Conservation (phyloP, 2,113 vertebrate species). For the Brachypodius melanocephalos region DNA sequence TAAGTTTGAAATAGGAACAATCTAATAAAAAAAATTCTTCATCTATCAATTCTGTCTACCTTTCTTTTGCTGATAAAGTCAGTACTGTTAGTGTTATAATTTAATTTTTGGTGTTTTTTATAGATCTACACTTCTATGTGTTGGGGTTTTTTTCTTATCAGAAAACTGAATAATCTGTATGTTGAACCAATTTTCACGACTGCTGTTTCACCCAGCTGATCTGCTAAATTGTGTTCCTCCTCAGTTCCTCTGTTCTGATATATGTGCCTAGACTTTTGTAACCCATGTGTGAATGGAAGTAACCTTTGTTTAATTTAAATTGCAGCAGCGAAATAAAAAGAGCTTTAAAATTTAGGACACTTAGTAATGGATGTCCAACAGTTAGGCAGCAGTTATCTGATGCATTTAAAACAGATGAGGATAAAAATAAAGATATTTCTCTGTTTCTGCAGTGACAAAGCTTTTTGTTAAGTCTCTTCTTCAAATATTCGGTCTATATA, state of each 20-base stretch:
- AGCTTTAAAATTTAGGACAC: not conserved
- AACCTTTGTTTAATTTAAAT: not conserved
- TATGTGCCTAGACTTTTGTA: not conserved
- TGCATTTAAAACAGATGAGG: not conserved
- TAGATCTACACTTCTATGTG: not conserved
- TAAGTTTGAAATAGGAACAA: not conserved
- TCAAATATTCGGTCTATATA: not conserved
- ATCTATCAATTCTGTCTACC: not conserved
- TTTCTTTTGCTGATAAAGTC: not conserved
- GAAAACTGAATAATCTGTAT: not conserved
- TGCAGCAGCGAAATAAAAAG: not conserved
- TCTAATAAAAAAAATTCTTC: not conserved
- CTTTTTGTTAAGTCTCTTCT: not conserved
- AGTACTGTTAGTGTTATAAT: not conserved
- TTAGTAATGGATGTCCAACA: not conserved
- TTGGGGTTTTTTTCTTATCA: not conserved
- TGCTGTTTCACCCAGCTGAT: not conserved
- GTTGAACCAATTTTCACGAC: not conserved
- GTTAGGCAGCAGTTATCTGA: not conserved
- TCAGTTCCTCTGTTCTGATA: not conserved
- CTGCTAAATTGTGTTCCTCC: not conserved
- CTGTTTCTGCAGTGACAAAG: not conserved
- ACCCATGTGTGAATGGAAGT: accelerated
- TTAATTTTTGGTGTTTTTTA: not conserved
- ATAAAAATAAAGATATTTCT: not conserved